Base-by-base conservation (phyloP, 2,888 invertebrate species). In the Drosophila kanekoi region DNA sequence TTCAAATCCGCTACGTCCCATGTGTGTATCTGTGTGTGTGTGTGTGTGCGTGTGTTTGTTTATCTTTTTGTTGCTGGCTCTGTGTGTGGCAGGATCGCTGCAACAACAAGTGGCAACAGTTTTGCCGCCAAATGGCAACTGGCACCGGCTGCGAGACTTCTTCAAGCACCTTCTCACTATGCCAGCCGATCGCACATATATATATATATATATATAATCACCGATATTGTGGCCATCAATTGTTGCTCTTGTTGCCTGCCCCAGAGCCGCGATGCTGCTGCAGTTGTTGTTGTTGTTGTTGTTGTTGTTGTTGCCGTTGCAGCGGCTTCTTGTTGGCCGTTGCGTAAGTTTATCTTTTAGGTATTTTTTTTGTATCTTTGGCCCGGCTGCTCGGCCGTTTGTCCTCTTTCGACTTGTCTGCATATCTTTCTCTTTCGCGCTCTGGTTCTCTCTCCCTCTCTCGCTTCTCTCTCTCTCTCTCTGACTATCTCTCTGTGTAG, bases 271-370 rank as follows among this genome's bases (percentile, higher is more conserved):
- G 40, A 14, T 40, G 43, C 41, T 13, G 18, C 47, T 65, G 58
- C n/a, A 66, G 61, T 18, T 58, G 56, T 16, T 54, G 51, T 40
- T 58, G 49, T 10, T 57, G 52, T 23, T 54, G 51, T 40, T 58
- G 49, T 10, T 57, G 52, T 23, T 63, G 58, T 20, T 53, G 71
- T 33, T 51, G 68, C 52, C 41, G 64, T 18, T 45, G 61, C 66
- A 44, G 52, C 60, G 45, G 52, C 81, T 67, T 65, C 68, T 81
- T 73, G 64, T 69, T 66, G 66, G 66, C 53, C 68, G 52, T 83
- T 83, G 89, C 89, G 85, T 83, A 83, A 83, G 87, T 83, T 88
- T 87, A 80, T 87, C 87, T 83, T 60, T 69, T 63, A 61, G 60
- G 32, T 62, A 60, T 37, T 58, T 41, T 32, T 48, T 56, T 45